Evolutionary conservation across 1,140 invertebrate species (phyloP), one percentile per base, ranked within the genome.

Genomic region (Leptinotarsa undecemlineata): DNA sequence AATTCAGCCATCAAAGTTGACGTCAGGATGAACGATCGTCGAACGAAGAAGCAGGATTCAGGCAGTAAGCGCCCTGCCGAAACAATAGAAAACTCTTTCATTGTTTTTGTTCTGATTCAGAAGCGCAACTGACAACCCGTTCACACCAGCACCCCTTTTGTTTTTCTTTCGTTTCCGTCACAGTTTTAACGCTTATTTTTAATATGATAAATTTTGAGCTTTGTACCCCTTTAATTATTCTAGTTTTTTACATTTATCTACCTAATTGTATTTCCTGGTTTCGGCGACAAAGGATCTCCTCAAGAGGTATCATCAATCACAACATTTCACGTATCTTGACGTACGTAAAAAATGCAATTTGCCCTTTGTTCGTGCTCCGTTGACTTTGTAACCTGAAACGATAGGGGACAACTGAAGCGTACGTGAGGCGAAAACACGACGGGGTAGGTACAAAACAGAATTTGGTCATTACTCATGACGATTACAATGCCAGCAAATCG

Each of bases 151-250:
- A 73, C 77, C 76, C 78, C 82, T 75, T 81, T 84, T 84, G 82
- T 84, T 84, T 84, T 83, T 83, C 82, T 82, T 83, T 83, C 83
- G 80, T 81, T 81, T 77, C 77, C 83, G 78, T 82, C 81, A 81
- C 77, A 77, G 78, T 82, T 84, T 81, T 76, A 79, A 80, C 83
- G 82, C 82, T 83, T 81, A 84, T 84, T 84, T 84, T 84, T 84
- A 84, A 84, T 84, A 82, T 84, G 83, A 84, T 84, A 82, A 84
- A 84, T 84, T 84, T 80, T 76, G 81, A 80, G 83, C 83, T 84
- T 84, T 84, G 83, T 84, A 83, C 76, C 78, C 80, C 80, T 82
- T 83, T 84, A 84, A 84, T 84, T 84, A 84, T 84, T 84, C 83
- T 78, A 80, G 78, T 82, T 84, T 83, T 84, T 83, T 80, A 82